phyloP scores from a whole-genome alignment of 2,113 vertebrate species.

The Ursus arctos region DNA sequence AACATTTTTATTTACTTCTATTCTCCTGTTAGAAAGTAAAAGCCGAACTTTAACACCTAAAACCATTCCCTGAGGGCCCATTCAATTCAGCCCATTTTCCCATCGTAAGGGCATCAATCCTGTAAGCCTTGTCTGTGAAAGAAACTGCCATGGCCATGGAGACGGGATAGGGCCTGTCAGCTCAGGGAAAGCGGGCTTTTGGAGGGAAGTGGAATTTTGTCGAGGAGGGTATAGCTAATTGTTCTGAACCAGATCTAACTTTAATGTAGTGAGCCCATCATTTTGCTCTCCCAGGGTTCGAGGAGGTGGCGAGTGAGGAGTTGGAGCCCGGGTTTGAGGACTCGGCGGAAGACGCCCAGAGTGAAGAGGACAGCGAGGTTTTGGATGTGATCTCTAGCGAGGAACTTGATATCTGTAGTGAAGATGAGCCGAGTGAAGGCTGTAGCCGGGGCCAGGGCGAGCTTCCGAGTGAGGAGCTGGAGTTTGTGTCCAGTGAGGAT shows the following conservation, averaged over 20 bases:
- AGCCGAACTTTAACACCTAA: background rate
- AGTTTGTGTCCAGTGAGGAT: constrained; percentile 69
- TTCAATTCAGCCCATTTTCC: background rate
- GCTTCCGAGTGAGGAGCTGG: constrained; percentile 65
- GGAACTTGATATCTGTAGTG: constrained; percentile 73
- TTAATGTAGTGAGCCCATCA: constrained; percentile 10
- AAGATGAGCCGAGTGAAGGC: constrained; percentile 59
- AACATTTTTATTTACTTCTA: background rate
- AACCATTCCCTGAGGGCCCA: background rate
- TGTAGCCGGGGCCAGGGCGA: constrained; percentile 50
- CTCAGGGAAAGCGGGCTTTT: background rate
- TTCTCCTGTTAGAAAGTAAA: background rate
- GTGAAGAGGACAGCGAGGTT: constrained; percentile 63
- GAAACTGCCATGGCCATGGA: fast-evolving
- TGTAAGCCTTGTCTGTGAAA: background rate
- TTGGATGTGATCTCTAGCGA: constrained; percentile 70
- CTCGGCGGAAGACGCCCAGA: background rate
- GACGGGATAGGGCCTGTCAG: background rate
- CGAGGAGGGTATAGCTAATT: background rate
- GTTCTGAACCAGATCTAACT: background rate
- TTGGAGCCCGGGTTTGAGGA: constrained; percentile 62
- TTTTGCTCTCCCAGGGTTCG: constrained; percentile 62
- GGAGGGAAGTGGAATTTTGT: background rate
- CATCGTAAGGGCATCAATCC: background rate
- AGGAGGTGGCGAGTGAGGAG: constrained; percentile 66